A percentile compares a stretch with the other conserved stretches of the same genome.
Evolutionary conservation across 2,113 vertebrate genomes (phyloP).

Genomic region (Collichthys lucidus): DNA sequence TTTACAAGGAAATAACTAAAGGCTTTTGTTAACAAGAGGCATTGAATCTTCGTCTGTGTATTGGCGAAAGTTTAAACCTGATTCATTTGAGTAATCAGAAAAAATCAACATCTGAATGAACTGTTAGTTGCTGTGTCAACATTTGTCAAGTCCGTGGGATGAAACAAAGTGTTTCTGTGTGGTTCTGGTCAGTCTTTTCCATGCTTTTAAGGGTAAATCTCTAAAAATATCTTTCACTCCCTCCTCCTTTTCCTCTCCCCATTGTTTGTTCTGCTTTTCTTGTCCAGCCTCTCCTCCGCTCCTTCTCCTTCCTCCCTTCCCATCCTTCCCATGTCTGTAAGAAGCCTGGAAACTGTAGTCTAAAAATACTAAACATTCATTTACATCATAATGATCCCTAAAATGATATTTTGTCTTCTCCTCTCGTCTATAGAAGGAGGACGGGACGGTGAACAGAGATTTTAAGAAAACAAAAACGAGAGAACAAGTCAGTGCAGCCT

Average conservation of each 20-base stretch:
- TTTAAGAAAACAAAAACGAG: slow-evolving; percentile 97
- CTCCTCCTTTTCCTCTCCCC: slow-evolving; percentile 19
- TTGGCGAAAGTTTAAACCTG: not conserved
- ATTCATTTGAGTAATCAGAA: not conserved
- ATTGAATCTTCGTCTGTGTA: too few species aligned
- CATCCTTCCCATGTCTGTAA: not conserved
- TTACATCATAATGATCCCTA: not conserved
- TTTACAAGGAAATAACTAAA: too few species aligned
- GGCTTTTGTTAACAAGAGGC: too few species aligned
- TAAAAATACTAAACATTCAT: not conserved
- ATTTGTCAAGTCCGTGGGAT: not conserved
- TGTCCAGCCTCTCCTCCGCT: slow-evolving; percentile 29
- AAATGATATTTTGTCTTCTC: not conserved
- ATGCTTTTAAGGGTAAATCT: slow-evolving; percentile 19
- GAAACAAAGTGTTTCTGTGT: not conserved
- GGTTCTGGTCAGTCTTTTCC: not conserved
- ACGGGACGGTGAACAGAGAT: slow-evolving; percentile 95
- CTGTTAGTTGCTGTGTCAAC: not conserved
- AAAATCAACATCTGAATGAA: not conserved
- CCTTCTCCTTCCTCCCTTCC: slow-evolving; percentile 11
- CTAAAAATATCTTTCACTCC: slow-evolving; percentile 54
- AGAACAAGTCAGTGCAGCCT: slow-evolving; percentile 91
- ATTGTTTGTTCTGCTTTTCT: slow-evolving; percentile 49
- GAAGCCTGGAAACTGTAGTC: not conserved
- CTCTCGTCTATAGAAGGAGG: slow-evolving; percentile 89